Conservation (phyloP, 2,888 invertebrate species). For the Neoaliturus tenellus region DNA sequence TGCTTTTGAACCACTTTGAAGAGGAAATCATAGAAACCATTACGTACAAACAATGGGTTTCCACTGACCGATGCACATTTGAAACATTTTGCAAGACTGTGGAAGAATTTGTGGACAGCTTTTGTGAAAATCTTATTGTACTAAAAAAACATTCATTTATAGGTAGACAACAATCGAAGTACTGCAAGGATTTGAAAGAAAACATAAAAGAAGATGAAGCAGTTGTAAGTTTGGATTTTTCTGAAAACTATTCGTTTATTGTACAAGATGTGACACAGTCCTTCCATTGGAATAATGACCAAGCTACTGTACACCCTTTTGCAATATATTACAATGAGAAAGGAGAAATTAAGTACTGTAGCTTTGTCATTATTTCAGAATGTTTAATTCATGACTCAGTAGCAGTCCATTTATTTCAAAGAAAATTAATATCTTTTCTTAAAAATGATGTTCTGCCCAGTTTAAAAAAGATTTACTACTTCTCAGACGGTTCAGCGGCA, state of each 20-base stretch:
- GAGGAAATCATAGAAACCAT: constrained; percentile 35
- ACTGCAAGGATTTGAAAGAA: constrained; percentile 41
- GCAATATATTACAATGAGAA: constrained; percentile 27
- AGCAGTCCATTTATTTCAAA: constrained; percentile 15
- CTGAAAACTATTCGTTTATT: constrained; percentile 37
- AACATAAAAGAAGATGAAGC: constrained; percentile 34
- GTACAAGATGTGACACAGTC: constrained; percentile 44
- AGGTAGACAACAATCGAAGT: constrained; percentile 20
- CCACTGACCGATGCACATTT: constrained; percentile 13
- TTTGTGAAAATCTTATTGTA: constrained; percentile 24
- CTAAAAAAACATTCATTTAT: constrained; percentile 30
- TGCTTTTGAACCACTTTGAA: constrained; percentile 31
- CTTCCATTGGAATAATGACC: constrained; percentile 35
- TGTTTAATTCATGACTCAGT: constrained; percentile 39
- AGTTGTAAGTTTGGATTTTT: constrained; percentile 33
- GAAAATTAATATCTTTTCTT: constrained; percentile 15
- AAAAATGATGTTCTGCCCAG: constrained; percentile 6
- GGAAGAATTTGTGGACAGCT: constrained; percentile 49
- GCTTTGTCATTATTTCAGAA: constrained; percentile 38
- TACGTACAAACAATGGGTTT: constrained; percentile 37
- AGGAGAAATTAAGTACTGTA: constrained; percentile 12
- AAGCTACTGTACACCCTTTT: constrained; percentile 50
- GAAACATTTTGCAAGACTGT: constrained; percentile 29
- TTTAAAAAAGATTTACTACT: constrained; percentile 37
- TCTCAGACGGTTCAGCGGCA: constrained; percentile 65